Conservation (phyloP, 2,888 invertebrate genomes). For the Tholera decimalis region DNA sequence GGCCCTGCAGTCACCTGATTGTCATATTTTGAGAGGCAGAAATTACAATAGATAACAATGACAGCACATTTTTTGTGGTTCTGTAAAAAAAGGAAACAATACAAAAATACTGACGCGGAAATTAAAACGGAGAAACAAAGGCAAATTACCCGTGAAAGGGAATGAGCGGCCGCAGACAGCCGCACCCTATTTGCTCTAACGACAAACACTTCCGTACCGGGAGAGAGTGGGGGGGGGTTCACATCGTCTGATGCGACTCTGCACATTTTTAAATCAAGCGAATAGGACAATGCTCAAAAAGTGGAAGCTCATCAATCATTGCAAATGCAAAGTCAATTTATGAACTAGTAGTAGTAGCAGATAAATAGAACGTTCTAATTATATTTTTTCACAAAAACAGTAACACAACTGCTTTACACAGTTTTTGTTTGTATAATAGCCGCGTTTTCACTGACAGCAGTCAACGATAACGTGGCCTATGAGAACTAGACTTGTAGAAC, state of each 20-base stretch:
- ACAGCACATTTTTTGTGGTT: conserved; percentile 75
- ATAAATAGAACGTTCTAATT: too few relatives aligned
- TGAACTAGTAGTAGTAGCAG: too few relatives aligned
- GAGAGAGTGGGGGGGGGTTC: too few relatives aligned
- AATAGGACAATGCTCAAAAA: not conserved
- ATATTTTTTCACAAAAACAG: too few relatives aligned
- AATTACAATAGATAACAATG: conserved; percentile 72
- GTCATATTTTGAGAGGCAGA: conserved; percentile 46
- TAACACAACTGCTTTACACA: too few relatives aligned
- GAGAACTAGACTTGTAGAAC: too few relatives aligned
- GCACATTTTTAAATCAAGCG: conserved; percentile 43
- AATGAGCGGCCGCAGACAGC: conserved; percentile 73
- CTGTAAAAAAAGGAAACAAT: conserved; percentile 76
- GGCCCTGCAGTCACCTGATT: conserved; percentile 19
- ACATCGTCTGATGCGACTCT: conserved; percentile 24
- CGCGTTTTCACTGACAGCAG: too few relatives aligned
- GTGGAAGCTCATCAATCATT: conserved; percentile 5
- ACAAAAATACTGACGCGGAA: conserved; percentile 82
- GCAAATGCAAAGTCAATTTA: not conserved
- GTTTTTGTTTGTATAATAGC: too few relatives aligned
- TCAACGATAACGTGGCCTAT: too few relatives aligned
- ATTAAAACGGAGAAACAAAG: conserved; percentile 86
- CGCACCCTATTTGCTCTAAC: conserved; percentile 77
- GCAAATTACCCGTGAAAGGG: conserved; percentile 83
- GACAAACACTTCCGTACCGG: conserved; percentile 73